Evolutionary conservation across 2,113 vertebrate species (phyloP).

Genomic region (Pogona vitticeps): DNA sequence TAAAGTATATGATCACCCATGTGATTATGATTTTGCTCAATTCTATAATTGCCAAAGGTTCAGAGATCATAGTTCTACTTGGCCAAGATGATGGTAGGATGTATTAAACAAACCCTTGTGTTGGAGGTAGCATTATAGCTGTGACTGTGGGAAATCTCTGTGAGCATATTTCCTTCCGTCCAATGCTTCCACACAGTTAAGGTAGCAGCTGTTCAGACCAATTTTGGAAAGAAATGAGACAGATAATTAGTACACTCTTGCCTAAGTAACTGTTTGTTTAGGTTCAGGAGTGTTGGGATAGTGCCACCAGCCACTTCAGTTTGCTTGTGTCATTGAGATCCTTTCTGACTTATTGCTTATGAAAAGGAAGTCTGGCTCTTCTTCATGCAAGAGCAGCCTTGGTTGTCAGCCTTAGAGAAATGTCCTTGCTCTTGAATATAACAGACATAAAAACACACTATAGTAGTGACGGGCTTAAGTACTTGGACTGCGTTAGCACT

Average conservation of each 20-base stretch:
- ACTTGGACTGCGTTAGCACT: neutral
- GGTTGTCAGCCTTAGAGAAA: neutral
- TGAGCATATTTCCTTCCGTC: neutral
- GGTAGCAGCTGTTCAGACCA: neutral
- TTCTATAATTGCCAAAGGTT: neutral
- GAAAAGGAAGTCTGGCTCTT: neutral
- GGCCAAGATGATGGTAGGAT: neutral
- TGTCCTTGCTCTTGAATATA: neutral
- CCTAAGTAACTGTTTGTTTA: neutral
- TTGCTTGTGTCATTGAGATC: neutral
- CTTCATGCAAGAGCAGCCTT: neutral
- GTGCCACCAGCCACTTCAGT: neutral
- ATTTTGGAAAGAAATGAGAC: neutral
- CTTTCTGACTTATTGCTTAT: slow-evolving; percentile 10
- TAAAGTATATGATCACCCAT: neutral
- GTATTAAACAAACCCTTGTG: neutral
- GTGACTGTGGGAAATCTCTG: neutral
- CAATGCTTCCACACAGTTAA: neutral
- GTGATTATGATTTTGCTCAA: neutral
- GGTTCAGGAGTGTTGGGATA: neutral
- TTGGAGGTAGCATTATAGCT: neutral
- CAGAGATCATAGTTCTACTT: neutral
- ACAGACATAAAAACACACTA: slow-evolving; percentile 3
- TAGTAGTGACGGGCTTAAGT: neutral
- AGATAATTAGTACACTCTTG: neutral